A percentile compares a stretch with the other conserved stretches of the same genome.
These are phyloP conservation scores for Neofelis nebulosa DNA, from an alignment of 2,113 vertebrate genomes.

Conservation along the genomic window DNA sequence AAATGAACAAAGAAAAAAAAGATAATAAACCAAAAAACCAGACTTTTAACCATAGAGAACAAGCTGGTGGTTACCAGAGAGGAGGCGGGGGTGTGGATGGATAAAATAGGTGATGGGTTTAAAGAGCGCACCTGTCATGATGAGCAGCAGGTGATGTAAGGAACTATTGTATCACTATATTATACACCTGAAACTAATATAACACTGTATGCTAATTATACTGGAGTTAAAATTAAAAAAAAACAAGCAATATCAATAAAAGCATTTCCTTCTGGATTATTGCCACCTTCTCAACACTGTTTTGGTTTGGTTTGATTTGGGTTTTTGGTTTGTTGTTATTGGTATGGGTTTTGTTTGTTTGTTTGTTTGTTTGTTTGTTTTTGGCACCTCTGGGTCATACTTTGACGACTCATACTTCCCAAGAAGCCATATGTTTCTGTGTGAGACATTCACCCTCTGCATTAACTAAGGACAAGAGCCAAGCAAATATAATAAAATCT, in stretches of 20 bases:
- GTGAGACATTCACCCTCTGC: slow-evolving; percentile 80
- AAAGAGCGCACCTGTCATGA: no score
- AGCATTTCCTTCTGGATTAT: slow-evolving; percentile 74
- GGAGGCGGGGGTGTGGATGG: not conserved
- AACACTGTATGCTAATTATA: no score
- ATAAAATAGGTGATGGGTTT: no score
- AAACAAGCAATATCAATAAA: slow-evolving; percentile 61
- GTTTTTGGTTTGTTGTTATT: not conserved
- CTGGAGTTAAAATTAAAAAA: not conserved
- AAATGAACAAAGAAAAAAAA: not conserved
- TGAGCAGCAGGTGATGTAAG: no score
- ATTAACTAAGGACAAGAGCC: slow-evolving; percentile 76
- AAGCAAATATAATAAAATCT: slow-evolving; percentile 81
- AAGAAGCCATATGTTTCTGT: slow-evolving; percentile 82
- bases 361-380: not conserved
- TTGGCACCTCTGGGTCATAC: slow-evolving; percentile 84
- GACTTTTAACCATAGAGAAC: not conserved
- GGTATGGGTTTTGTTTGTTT: not conserved
- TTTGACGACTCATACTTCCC: slow-evolving; percentile 86
- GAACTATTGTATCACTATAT: no score
- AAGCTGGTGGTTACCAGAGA: not conserved
- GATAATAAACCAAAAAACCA: not conserved
- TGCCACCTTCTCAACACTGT: slow-evolving; percentile 72
- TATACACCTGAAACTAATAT: no score
- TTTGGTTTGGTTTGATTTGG: not conserved